Base-by-base conservation (phyloP, 2,797 vertebrate genomes). In the Buceros bicornis region DNA sequence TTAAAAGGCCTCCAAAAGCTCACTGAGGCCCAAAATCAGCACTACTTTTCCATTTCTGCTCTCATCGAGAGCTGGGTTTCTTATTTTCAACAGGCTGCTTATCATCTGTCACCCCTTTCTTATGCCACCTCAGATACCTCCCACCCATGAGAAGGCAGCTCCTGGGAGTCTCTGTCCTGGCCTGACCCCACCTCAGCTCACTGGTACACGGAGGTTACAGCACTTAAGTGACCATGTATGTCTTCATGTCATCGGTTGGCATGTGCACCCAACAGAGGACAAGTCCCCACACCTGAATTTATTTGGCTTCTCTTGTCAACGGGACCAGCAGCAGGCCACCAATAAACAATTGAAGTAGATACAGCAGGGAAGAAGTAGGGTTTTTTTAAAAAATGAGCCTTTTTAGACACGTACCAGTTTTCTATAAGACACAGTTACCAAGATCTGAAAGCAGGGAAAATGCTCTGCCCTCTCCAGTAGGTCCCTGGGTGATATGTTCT, bases 221-320 rank as follows among this genome's bases (percentile, higher is more conserved):
- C 25, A 45, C 18, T 45, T 15, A n/a, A 53, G 6, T 37, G 47
- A 62, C 42, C 16, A 1, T 0, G 0, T 18, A 11, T 2, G 2
- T 17, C 48, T 31, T 24, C 18, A 5, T 3, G 11, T 50, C 48
- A 43, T 4, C 5, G 1, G 24, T 4, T 73, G 25, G 20, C 13
- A 33, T 2, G 1, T 10, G 25, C 37, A 56, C 15, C 8, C 18
- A 26, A 26, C 28, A 22, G 3, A 13, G 33, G 28, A 50, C 16
- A 7, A 2, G 2, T 12, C 66, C 45, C 25, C 12, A 54, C 45
- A 70, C 26, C 56, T 31, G 19, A 35, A 43, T 24, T 70, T n/a
- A 29, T 82, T 12, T 28, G n/a, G 19, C 43, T 83, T 62, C 45
- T 50, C 47, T 18, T 16, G 37, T 22, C 65, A 65, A 20, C 14